phyloP scores from a whole-genome alignment of 2,113 vertebrate species.

The Lycocorax pyrrhopterus region DNA sequence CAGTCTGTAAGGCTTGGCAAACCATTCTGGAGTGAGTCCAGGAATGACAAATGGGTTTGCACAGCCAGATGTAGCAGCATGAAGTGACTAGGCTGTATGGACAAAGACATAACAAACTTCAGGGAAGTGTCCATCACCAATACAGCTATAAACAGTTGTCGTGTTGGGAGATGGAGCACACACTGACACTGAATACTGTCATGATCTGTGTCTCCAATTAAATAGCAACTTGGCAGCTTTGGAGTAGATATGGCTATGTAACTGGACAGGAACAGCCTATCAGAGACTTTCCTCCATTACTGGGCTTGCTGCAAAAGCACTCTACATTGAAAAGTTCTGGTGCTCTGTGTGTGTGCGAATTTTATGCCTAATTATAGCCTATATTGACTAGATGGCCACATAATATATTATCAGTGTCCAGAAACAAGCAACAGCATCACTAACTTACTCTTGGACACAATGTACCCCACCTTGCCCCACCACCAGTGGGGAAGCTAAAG shows the following conservation, averaged over 20 bases:
- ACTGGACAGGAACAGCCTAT: not conserved
- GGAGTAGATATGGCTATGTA: not conserved
- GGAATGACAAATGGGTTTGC: not conserved
- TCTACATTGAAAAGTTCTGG: not conserved
- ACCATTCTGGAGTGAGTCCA: not conserved
- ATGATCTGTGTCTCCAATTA: not conserved
- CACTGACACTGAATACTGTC: not conserved
- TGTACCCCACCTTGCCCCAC: accelerated
- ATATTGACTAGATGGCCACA: not conserved
- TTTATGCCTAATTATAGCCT: not conserved
- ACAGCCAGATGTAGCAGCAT: not conserved
- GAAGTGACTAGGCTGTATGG: not conserved
- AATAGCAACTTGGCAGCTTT: not conserved
- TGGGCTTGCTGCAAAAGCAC: not conserved
- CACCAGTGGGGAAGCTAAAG: not conserved
- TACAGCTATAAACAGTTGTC: not conserved
- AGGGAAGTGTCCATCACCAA: not conserved
- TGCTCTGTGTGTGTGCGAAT: not conserved
- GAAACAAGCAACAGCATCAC: not conserved
- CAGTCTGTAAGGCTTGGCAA: not conserved
- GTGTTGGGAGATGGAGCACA: not conserved
- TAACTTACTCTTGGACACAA: not conserved
- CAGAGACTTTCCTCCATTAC: not conserved
- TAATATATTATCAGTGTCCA: not conserved
- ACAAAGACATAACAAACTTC: not conserved